These are phyloP conservation scores for Pyrocoelia pectoralis DNA, from an alignment of 2,888 invertebrate genomes.

Conservation along the genomic window DNA sequence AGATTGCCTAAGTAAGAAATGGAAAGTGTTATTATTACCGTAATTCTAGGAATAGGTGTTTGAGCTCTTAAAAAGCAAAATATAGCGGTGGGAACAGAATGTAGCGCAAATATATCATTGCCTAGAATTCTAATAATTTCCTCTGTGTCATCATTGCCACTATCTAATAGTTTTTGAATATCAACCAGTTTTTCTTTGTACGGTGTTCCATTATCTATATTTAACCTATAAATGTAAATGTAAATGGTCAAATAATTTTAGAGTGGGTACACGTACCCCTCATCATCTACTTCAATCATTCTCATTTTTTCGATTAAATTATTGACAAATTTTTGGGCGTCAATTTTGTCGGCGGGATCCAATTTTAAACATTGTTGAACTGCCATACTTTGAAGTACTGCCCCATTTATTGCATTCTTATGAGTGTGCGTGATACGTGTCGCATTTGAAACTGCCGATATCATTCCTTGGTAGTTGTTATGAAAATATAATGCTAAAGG, in stretches of 20 bases:
- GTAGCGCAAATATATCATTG: conserved; percentile 68
- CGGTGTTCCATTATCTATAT: conserved; percentile 49
- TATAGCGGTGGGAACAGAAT: conserved; percentile 77
- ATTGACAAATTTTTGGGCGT: conserved; percentile 62
- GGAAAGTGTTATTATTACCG: conserved; percentile 52
- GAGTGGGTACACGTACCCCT: conserved; percentile 32
- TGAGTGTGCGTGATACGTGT: conserved; percentile 72
- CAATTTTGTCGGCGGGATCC: conserved; percentile 59
- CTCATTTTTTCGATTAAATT: conserved; percentile 65
- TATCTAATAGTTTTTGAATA: conserved; percentile 62
- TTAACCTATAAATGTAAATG: conserved; percentile 17
- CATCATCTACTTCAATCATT: conserved; percentile 60
- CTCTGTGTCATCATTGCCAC: conserved; percentile 55
- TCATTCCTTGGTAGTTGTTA: conserved; percentile 60
- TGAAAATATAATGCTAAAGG: conserved; percentile 71
- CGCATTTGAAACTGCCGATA: conserved; percentile 61
- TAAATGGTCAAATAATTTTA: not conserved
- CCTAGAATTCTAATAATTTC: conserved; percentile 66
- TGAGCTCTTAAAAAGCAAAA: conserved; percentile 71
- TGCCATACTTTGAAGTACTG: conserved; percentile 67
- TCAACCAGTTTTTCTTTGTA: conserved; percentile 65
- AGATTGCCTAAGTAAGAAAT: not conserved
- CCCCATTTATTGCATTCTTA: conserved; percentile 65
- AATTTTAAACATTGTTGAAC: conserved; percentile 63
- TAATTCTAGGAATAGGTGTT: conserved; percentile 60